These are phyloP conservation scores for Ennomos fuscantarius DNA, from an alignment of 2,888 invertebrate genomes.

Conservation along the genomic window DNA sequence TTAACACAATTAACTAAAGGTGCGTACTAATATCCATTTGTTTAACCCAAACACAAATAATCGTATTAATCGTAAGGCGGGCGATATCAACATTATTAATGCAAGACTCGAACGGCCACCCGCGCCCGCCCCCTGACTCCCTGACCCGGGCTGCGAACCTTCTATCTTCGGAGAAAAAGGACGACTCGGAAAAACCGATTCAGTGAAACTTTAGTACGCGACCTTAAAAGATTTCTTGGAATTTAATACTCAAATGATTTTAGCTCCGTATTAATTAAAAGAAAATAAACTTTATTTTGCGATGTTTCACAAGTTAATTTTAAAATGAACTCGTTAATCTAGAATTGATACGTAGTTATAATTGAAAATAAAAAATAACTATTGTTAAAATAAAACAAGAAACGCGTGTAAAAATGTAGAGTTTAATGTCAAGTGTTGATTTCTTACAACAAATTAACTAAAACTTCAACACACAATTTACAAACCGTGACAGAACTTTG, in stretches of 20 bases:
- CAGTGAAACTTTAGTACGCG: conserved; percentile 23
- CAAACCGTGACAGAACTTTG: conserved; percentile 79
- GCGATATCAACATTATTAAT: conserved; percentile 84
- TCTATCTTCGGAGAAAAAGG: conserved; percentile 61
- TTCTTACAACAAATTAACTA: conserved; percentile 54
- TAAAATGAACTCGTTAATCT: not conserved
- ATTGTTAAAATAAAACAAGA: too few relatives aligned
- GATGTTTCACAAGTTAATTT: not conserved
- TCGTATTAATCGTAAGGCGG: conserved; percentile 80
- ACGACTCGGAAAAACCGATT: conserved; percentile 30
- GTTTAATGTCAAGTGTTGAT: conserved; percentile 27
- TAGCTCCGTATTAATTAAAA: not conserved
- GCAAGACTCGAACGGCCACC: conserved; percentile 69
- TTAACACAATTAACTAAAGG: conserved; percentile 36
- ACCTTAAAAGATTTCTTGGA: conserved; percentile 11
- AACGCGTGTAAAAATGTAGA: not conserved
- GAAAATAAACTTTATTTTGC: not conserved
- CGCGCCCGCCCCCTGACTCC: conserved; percentile 43
- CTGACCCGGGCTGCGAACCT: conserved; percentile 43
- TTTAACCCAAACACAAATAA: conserved; percentile 74
- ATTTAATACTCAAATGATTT: conserved; percentile 7
- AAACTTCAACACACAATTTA: conserved; percentile 74
- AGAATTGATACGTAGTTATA: too few relatives aligned
- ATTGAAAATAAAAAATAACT: too few relatives aligned
- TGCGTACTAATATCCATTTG: conserved; percentile 40